phyloP scores from a whole-genome alignment of 1,140 invertebrate genomes.

The Diploscapter pachys region DNA sequence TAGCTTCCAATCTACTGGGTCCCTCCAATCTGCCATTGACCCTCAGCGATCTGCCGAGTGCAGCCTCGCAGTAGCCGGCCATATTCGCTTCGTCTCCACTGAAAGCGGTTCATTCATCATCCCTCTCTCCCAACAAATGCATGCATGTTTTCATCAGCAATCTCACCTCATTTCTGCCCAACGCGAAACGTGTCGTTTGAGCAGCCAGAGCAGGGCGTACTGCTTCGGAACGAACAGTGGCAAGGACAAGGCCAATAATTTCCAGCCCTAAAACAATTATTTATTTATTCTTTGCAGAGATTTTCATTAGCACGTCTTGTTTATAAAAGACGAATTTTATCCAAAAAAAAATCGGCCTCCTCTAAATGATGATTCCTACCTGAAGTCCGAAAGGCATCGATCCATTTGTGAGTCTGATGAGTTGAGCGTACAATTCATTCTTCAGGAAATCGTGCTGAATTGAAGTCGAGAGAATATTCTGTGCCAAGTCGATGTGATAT shows the following conservation, averaged over 20 bases:
- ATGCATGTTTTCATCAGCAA: neutral
- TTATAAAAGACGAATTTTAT: neutral
- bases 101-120: neutral
- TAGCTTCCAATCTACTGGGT: constrained; percentile 49
- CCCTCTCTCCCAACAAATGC: no score
- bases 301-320: neutral
- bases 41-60: constrained; percentile 32
- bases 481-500: constrained; percentile 51
- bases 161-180: constrained; percentile 35
- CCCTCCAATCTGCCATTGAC: constrained; percentile 45
- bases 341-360: neutral
- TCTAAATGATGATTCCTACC: constrained; percentile 6
- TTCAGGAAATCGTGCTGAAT: constrained; percentile 34
- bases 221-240: constrained; percentile 47
- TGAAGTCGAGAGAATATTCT: constrained; percentile 46
- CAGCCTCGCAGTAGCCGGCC: constrained; percentile 45
- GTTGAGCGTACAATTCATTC: constrained; percentile 48
- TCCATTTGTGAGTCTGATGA: constrained; percentile 44
- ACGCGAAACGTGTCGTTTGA: constrained; percentile 43
- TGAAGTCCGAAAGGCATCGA: constrained; percentile 43
- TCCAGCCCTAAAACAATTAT: constrained; percentile 42
- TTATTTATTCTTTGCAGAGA: constrained; percentile 7
- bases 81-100: constrained; percentile 33
- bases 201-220: constrained; percentile 49
- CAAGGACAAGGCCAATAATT: constrained; percentile 44